These are phyloP conservation scores for Nephrocerus scutellatus DNA, from an alignment of 2,888 invertebrate genomes.

Conservation along the genomic window DNA sequence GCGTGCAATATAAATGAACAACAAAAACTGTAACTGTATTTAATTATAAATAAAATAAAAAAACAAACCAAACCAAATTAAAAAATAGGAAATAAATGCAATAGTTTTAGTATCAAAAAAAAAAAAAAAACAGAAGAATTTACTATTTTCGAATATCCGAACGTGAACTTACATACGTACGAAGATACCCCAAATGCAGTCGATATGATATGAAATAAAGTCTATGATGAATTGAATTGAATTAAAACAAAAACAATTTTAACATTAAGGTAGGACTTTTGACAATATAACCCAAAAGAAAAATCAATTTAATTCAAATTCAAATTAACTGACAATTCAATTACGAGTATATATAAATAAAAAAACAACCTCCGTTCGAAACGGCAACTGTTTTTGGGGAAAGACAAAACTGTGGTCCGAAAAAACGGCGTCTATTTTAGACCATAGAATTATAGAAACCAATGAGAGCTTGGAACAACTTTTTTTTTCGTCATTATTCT, in stretches of 20 bases:
- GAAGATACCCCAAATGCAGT: no score
- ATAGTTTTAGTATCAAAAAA: not conserved
- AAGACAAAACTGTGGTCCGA: no score
- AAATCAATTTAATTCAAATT: no score
- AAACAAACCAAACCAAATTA: not conserved
- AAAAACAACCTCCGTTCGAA: no score
- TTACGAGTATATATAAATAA: slow-evolving; percentile 15
- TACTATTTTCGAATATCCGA: slow-evolving; percentile 7
- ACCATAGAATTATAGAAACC: no score
- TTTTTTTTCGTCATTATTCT: no score
- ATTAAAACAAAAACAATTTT: no score
- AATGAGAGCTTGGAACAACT: no score
- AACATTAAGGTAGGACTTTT: slow-evolving; percentile 23
- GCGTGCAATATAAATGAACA: slow-evolving; percentile 17
- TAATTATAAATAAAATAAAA: not conserved
- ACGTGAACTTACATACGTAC: no score
- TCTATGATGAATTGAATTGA: no score
- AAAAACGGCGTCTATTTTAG: no score
- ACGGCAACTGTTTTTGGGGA: not conserved
- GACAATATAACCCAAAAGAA: slow-evolving; percentile 24
- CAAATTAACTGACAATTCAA: slow-evolving; percentile 21
- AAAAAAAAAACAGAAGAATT: not conserved
- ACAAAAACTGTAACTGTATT: slow-evolving; percentile 1
- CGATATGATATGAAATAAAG: no score
- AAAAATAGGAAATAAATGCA: slow-evolving; percentile 1